These are phyloP conservation scores for Acanthaster planci DNA, from an alignment of 35 echinoderm and acorn worm species.

Conservation along the genomic window DNA sequence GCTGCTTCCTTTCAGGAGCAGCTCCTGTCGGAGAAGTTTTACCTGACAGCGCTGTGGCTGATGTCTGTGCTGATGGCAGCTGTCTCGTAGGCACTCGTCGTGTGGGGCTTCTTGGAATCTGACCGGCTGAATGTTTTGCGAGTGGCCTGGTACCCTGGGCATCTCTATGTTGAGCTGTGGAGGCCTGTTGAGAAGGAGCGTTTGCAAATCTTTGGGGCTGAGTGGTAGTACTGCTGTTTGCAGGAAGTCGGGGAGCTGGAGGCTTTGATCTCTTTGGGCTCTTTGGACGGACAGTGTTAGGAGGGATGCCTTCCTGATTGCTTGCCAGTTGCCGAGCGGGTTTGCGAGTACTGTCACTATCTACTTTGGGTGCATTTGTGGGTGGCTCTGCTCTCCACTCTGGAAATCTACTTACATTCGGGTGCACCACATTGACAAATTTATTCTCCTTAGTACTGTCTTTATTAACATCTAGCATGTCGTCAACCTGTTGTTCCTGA, in stretches of 20 bases:
- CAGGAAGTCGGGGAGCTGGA: slow-evolving; percentile 32
- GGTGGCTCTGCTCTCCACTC: background rate
- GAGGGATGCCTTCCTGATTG: background rate
- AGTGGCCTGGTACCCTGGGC: background rate
- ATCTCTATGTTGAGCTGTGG: slow-evolving; percentile 16
- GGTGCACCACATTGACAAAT: slow-evolving; percentile 24
- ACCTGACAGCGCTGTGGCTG: slow-evolving; percentile 14
- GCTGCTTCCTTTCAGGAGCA: slow-evolving; percentile 9
- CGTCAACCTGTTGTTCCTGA: background rate
- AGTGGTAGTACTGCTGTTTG: slow-evolving; percentile 5
- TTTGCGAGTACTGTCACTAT: background rate
- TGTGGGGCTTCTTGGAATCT: background rate
- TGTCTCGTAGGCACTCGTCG: slow-evolving; percentile 24
- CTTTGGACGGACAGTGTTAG: slow-evolving; percentile 35
- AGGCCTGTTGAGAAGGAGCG: background rate
- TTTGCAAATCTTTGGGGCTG: background rate
- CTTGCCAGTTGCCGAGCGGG: slow-evolving; percentile 15
- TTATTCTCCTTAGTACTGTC: slow-evolving; percentile 18
- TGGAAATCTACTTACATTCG: slow-evolving; percentile 25
- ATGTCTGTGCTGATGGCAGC: slow-evolving; percentile 15
- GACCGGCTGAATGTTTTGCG: slow-evolving; percentile 10
- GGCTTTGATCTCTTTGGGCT: slow-evolving; percentile 14
- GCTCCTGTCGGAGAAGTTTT: too few species aligned
- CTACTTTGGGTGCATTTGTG: background rate
- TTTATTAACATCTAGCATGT: slow-evolving; percentile 1